phyloP scores from a whole-genome alignment of 2,797 vertebrate species.

The Centroberyx gerrardi region DNA sequence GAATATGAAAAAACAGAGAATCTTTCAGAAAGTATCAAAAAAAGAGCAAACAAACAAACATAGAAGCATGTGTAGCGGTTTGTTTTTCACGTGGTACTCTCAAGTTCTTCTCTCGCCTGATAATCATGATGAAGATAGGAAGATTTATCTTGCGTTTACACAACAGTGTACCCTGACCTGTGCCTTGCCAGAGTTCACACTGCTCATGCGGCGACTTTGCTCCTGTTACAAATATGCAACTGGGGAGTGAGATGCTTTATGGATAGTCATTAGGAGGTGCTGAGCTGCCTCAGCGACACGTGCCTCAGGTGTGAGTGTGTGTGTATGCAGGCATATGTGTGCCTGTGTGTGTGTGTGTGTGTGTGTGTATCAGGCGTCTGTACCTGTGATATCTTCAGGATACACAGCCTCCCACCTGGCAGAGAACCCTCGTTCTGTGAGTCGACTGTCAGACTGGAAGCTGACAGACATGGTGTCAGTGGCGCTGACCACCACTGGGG shows the following conservation, averaged over 20 bases:
- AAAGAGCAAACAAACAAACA: not conserved
- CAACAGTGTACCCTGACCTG: constrained; percentile 49
- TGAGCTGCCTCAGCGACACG: constrained; percentile 30
- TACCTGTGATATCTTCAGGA: constrained; percentile 86
- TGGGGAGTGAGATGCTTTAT: constrained; percentile 39
- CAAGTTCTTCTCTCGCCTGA: not conserved
- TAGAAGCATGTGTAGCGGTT: not conserved
- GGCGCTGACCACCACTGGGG: constrained; percentile 83
- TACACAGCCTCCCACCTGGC: constrained; percentile 86
- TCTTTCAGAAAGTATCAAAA: not conserved
- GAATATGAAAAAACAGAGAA: too few relatives aligned
- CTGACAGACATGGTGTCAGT: constrained; percentile 76
- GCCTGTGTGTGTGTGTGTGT: constrained; percentile 11
- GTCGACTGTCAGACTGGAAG: constrained; percentile 84
- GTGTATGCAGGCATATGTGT: not conserved
- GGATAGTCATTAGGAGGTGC: constrained; percentile 40
- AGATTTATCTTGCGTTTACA: constrained; percentile 50
- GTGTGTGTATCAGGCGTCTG: constrained; percentile 30
- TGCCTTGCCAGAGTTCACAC: constrained; percentile 30
- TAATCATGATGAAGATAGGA: constrained; percentile 39
- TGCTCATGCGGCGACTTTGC: constrained; percentile 27
- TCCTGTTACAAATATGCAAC: constrained; percentile 25
- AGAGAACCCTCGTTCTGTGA: constrained; percentile 85
- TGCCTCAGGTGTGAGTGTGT: constrained; percentile 32
- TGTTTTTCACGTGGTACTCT: not conserved